Base-by-base conservation (phyloP, 2,113 vertebrate species). In the Hiodon tergisus region DNA sequence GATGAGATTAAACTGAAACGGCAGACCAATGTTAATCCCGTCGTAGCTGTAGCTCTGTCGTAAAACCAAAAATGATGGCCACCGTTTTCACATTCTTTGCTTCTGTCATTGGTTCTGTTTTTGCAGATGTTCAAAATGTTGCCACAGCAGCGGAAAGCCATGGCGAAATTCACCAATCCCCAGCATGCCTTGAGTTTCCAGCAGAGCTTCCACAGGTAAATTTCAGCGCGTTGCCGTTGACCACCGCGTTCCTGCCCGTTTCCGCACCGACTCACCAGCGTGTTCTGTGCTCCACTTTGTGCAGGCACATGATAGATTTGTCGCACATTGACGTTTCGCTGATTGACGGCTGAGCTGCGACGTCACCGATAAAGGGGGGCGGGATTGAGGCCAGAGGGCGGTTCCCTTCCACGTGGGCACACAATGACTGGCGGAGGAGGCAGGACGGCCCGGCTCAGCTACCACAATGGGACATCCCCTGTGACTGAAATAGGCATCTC, bases 301-400 rank as follows among this genome's bases (percentile, higher is more conserved):
- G 61, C 91, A 99, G 97, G 94, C 97, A 98, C 85, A 99, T 99
- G 96, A 94, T 99, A 89, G 97, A 99, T 87, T 87, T 99, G 87
- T 98, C 97, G 83, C 97, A 99, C 90, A 99, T 99, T 82, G 97
- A 98, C 2, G 97, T 99, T 88, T 93, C 94, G 10, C 91, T 99
- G 85, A 94, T 97, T 65, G 93, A 95, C 63, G 94, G 94, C 91
- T 98, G 94, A 97, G 78, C 84, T 82, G 57, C 57, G 63, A 1
- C 62, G 59, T 11, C 57, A 13, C 11, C 46, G 14, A 50, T 16
- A 55, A 51, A 17, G 50, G 6, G 48, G n/a, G 7, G 9, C 50
- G 65, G 60, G 69, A 10, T 9, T 10, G 59, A 65, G n/a, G 47
- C 54, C 11, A 57, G 66, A 77, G 68, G 66, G 6, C 73, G 66